A percentile compares a stretch with the other conserved stretches of the same genome.
phyloP scores from a whole-genome alignment of 2,797 vertebrate species.

The Meda fulgida region DNA sequence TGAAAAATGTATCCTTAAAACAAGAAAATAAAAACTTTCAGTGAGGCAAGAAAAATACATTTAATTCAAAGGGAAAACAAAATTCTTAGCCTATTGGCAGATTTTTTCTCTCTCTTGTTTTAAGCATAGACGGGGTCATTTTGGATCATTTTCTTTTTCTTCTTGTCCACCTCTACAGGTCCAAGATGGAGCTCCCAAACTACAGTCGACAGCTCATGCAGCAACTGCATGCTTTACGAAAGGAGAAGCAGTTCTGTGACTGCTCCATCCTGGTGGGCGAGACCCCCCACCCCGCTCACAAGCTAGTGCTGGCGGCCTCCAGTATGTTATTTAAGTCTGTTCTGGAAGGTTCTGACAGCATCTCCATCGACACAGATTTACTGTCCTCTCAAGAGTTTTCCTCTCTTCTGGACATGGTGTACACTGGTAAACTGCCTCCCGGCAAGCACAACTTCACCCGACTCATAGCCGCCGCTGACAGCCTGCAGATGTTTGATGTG shows the following conservation, averaged over 20 bases:
- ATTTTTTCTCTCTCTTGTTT: not conserved
- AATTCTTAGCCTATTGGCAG: not conserved
- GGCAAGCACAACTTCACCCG: slow-evolving; percentile 88
- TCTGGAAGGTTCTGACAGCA: slow-evolving; percentile 83
- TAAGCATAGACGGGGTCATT: not conserved
- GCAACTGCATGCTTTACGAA: slow-evolving; percentile 83
- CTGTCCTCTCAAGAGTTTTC: slow-evolving; percentile 86
- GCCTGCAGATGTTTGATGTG: slow-evolving; percentile 92
- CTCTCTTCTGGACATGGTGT: slow-evolving; percentile 86
- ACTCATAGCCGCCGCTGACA: slow-evolving; percentile 84
- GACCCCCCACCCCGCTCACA: slow-evolving; percentile 82
- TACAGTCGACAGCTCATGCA: slow-evolving; percentile 88
- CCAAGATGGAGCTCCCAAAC: slow-evolving; percentile 84
- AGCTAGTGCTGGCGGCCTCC: slow-evolving; percentile 86
- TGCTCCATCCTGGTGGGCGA: slow-evolving; percentile 85
- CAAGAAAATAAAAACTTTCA: not conserved
- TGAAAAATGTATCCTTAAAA: not conserved
- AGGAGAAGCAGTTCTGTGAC: slow-evolving; percentile 86
- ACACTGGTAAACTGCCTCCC: slow-evolving; percentile 83
- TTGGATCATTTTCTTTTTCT: not conserved
- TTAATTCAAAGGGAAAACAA: not conserved
- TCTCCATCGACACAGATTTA: slow-evolving; percentile 83
- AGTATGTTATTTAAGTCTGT: slow-evolving; percentile 89
- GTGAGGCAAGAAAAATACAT: not conserved
- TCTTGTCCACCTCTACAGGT: slow-evolving; percentile 30